Base-by-base conservation (phyloP, 2,797 vertebrate species). In the Euphonia xanthogaster region DNA sequence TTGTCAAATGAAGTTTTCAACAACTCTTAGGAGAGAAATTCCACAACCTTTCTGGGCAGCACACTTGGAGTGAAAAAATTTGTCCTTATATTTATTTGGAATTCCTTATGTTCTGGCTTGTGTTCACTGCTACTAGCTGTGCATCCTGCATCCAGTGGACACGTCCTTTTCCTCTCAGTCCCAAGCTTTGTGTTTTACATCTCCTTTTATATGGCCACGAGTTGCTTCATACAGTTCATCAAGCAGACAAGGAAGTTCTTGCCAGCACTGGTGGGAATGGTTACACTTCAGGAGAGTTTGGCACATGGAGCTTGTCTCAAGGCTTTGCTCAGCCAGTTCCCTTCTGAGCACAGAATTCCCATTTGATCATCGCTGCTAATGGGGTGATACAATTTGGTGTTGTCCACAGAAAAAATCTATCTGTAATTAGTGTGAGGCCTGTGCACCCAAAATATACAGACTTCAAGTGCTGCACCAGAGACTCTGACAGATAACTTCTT, bases 281-380 rank as follows among this genome's bases (percentile, higher is more conserved):
- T 70, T 67, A 19, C 8, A 0, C 6, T 72, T 47, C 37, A 55
- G 44, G 51, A 47, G 30, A 67, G 37, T 70, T 70, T 62, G 68
- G 47, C 24, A 21, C 40, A 20, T 39, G 53, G 31, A 57, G 33
- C 22, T 7, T 37, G 7, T 37, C 39, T 80, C 48, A 48, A 75
- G 40, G 35, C 44, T 94, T 79, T 61, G 28, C 61, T 75, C 8
- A 53, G 37, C 6, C 65, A 66, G 15, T 39, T 86, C 25, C 70
- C 47, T 21, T 45, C 58, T 30, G 37, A 51, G 44, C 6, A 2
- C 55, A 72, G 51, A 88, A 28, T 7, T 62, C 25, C 40, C 1
- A 0, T 79, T 71, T 81, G 13, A 75, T 42, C 45, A 28, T 65
- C 0, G 0, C 30, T 85, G 27, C 39, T 65, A 19, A 23, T 9